Evolutionary conservation across 2,888 invertebrate species (phyloP).

Genomic region (Callyntrura guangdongensis): DNA sequence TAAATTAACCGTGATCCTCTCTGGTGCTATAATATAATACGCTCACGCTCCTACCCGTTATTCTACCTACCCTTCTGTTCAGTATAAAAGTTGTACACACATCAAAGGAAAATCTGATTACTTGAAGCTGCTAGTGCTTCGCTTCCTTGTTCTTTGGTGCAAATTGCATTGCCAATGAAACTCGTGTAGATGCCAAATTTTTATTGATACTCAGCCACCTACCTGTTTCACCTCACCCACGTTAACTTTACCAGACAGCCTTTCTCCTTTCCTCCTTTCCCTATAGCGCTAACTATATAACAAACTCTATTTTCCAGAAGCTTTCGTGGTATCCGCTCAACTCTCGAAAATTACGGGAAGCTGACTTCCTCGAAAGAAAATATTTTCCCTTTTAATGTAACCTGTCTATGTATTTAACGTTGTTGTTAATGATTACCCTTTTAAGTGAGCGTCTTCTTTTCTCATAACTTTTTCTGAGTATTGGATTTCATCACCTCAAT

Average conservation of each 20-base stretch:
- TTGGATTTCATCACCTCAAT: slow-evolving; percentile 36
- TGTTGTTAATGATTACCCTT: slow-evolving; percentile 16
- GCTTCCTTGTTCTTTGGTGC: neutral
- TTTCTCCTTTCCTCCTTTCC: neutral
- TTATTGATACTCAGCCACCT: neutral
- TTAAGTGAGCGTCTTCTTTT: neutral
- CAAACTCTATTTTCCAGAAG: neutral
- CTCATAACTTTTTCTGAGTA: neutral
- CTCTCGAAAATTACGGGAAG: slow-evolving; percentile 11
- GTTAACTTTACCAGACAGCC: neutral
- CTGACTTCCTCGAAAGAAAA: neutral
- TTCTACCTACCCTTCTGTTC: neutral
- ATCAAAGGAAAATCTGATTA: neutral
- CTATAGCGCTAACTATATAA: neutral
- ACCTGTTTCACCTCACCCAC: neutral
- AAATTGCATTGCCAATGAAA: neutral
- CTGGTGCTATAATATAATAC: neutral
- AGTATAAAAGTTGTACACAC: neutral
- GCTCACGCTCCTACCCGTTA: neutral
- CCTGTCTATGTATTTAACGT: slow-evolving; percentile 36
- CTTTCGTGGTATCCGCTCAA: too few species aligned
- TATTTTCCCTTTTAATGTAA: neutral
- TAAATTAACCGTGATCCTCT: slow-evolving; percentile 37
- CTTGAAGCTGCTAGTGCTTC: neutral
- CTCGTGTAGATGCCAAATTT: neutral